Base-by-base conservation (phyloP, 2,888 invertebrate genomes). In the Pasiphila rectangulata region DNA sequence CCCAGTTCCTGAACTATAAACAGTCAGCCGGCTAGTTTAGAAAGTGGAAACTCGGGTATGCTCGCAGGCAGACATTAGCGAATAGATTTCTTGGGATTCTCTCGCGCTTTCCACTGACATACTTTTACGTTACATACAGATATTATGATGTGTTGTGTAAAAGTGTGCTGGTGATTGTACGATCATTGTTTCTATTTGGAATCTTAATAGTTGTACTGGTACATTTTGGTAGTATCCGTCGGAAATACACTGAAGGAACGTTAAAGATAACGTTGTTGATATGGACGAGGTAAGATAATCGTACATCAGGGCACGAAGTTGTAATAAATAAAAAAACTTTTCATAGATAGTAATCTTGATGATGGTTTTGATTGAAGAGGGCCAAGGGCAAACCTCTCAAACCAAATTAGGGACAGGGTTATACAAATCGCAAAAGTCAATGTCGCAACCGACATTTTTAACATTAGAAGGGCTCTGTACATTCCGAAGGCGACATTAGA, bases 31-130 rank as follows among this genome's bases (percentile, higher is more conserved):
- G 80, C 79, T 70, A 72, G 83, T 85, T 87, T 87, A 88, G 88
- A 88, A 88, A 88, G 88, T 85, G 84, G 85, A 84, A 79, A 79
- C 75, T 69, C 76, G 70, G 78, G 49, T 39, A 25, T 65, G 67
- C 61, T 72, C 69, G 64, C 63, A 69, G 69, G 66, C 75, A 66
- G 75, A 59, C 77, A 74, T 79, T 80, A 75, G 78, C 79, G 76
- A 72, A 73, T 72, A 75, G 80, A 86, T 87, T 87, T 88, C 87
- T 80, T 83, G 83, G 84, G 87, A 88, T 75, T 85, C 82, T 85
- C 85, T 81, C 79, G 85, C 84, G 81, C 85, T 88, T 87, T 88
- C 85, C 87, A 85, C 79, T 85, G 83, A 80, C 87, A 87, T 73
- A 85, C 83, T 81, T 85, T 78, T 76, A 62, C 74, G 64, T 60